Base-by-base conservation (phyloP, 2,113 vertebrate genomes). In the Callopanchax toddi region DNA sequence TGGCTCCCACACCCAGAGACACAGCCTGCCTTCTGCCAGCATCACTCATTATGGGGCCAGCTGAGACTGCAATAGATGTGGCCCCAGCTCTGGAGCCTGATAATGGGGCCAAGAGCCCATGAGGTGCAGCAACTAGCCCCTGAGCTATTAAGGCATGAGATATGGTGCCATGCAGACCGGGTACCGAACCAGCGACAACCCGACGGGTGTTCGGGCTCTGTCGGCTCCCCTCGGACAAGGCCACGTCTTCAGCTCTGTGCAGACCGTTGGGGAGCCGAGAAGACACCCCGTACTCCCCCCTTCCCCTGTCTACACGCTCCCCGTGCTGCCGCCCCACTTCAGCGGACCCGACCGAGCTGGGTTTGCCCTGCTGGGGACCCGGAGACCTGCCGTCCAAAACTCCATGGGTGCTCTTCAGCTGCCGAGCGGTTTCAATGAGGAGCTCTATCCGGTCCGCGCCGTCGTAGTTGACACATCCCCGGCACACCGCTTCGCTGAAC, bases 401-500 rank as follows among this genome's bases (percentile, higher is more conserved):
- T 63, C 93, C 93, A 82, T 95, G 95, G 67, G 92, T 93, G 83
- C 93, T 91, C 77, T 95, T 95, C 16, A 96, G 92, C 76, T 95
- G 94, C 43, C 95, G 82, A 50, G 95, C 95, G 0, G 95, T 94
- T 15, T 95, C 94, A 21, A 96, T 95, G 48, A 96, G 92, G 17
- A 95, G 87, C 71, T 96, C 95, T 56, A 96, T 95, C 40, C 95
- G 80, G 78, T 96, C 94, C 0, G 93, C 93, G 1, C 95, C 95
- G 78, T 96, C 95, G 82, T 96, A 96, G 85, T 96, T 96, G 43
- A 96, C 95, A 64, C 95, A 96, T 0, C 95, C 95, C 3, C 95
- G 90, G 71, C 95, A 96, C 50, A 96, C 95, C 1, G 95, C 93
- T 75, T 96, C 95, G 76, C 94, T 96, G 81, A 96, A 96, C 83